Evolutionary conservation across 2,888 invertebrate genomes (phyloP).

Genomic region (Teleogryllus oceanicus): DNA sequence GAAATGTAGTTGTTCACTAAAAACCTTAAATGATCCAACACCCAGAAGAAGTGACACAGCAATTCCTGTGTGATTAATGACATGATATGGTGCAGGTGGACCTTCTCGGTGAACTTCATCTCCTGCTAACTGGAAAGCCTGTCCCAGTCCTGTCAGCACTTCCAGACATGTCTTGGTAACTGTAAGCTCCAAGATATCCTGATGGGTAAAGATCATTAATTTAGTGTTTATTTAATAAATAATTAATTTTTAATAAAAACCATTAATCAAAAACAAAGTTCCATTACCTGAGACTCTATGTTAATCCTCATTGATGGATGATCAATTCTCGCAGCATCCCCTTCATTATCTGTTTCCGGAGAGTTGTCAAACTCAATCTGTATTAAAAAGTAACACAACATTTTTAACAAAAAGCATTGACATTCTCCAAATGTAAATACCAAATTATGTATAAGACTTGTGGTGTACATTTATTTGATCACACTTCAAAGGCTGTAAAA

Average conservation of each 20-base stretch:
- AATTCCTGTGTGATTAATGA: constrained; percentile 79
- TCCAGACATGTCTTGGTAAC: constrained; percentile 79
- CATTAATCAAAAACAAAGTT: background rate
- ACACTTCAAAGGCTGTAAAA: background rate
- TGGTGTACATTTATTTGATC: background rate
- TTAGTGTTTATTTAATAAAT: background rate
- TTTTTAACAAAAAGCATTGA: no score
- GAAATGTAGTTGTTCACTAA: background rate
- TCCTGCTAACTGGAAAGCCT: constrained; percentile 72
- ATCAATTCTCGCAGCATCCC: background rate
- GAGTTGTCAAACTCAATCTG: background rate
- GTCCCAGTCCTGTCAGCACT: constrained; percentile 72
- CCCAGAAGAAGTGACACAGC: constrained; percentile 61
- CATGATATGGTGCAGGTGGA: constrained; percentile 68
- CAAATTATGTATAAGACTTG: background rate
- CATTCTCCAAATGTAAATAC: background rate
- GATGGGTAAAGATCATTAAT: background rate
- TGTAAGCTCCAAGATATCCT: constrained; percentile 73
- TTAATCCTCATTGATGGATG: background rate
- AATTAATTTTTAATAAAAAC: background rate
- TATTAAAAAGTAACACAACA: background rate
- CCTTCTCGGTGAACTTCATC: constrained; percentile 48
- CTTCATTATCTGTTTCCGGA: background rate
- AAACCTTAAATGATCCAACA: constrained; percentile 58
- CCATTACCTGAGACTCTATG: background rate